A percentile compares a stretch with the other conserved stretches of the same genome.
These are phyloP conservation scores for Bedellia somnulentella DNA, from an alignment of 2,888 invertebrate genomes.

Conservation along the genomic window DNA sequence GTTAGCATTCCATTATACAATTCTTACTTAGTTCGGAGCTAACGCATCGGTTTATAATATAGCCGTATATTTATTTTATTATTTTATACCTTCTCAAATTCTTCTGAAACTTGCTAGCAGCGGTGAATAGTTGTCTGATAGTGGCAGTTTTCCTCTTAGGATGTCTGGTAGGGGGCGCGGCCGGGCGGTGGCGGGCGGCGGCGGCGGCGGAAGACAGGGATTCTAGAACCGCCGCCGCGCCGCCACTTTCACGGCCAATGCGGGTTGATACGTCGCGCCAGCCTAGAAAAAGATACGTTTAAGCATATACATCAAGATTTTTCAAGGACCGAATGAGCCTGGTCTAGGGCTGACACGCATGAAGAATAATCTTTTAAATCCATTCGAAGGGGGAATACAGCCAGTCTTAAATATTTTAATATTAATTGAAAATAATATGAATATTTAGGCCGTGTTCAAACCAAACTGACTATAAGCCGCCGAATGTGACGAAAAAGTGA, in stretches of 20 bases:
- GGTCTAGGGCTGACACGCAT: too few species aligned
- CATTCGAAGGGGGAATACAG: not conserved
- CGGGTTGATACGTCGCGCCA: constrained; percentile 83
- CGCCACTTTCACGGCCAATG: constrained; percentile 63
- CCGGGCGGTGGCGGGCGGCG: constrained; percentile 25
- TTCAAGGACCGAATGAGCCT: not conserved
- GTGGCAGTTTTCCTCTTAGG: constrained; percentile 85
- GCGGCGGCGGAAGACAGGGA: constrained; percentile 65
- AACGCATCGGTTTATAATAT: too few species aligned
- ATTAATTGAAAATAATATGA: too few species aligned
- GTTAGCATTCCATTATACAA: too few species aligned
- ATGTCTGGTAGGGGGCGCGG: constrained; percentile 67
- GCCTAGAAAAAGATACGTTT: constrained; percentile 40
- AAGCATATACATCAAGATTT: not conserved
- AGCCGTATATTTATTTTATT: too few species aligned
- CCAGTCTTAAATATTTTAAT: not conserved
- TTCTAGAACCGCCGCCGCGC: constrained; percentile 69
- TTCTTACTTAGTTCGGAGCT: too few species aligned
- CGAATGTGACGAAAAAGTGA: too few species aligned
- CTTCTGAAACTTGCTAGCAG: constrained; percentile 96
- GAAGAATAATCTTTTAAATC: too few species aligned
- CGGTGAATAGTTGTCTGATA: constrained; percentile 92
- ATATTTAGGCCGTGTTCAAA: too few species aligned
- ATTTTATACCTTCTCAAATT: constrained; percentile 82
- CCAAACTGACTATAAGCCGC: too few species aligned